These are phyloP conservation scores for Polyommatus icarus DNA, from an alignment of 2,888 invertebrate genomes.

Conservation along the genomic window DNA sequence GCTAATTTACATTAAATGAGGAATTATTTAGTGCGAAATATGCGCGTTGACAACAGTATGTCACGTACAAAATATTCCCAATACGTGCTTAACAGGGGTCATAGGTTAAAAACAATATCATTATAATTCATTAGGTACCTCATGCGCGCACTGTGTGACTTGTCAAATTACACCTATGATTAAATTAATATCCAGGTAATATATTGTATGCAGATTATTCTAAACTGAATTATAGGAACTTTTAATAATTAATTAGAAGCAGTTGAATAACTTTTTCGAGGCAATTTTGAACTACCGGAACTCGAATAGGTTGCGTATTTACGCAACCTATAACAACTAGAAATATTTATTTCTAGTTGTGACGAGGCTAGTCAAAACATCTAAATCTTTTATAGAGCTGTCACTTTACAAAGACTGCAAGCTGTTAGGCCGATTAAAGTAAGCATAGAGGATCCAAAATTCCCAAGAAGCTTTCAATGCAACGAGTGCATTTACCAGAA, in stretches of 20 bases:
- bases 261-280: not conserved
- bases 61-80: not conserved
- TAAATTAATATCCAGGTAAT: not conserved
- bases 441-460: not conserved
- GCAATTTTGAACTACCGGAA: not conserved
- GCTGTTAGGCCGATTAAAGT: not conserved
- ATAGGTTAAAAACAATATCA: not conserved
- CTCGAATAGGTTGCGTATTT: too few species aligned
- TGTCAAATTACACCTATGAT: not conserved
- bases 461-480: not conserved
- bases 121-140: not conserved
- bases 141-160: not conserved
- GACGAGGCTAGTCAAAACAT: not conserved
- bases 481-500: not conserved
- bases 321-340: too few species aligned
- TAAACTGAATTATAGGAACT: not conserved
- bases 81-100: not conserved
- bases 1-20: not conserved
- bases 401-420: not conserved
- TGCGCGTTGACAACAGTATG: not conserved
- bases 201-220: not conserved
- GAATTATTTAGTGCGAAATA: conserved; percentile 10
- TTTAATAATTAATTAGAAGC: not conserved
- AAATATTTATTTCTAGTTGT: too few species aligned
- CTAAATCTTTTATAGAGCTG: not conserved